Percentiles rank a stretch among this genome's conserved stretches.
These are phyloP conservation scores for Willowsia nigromaculata DNA, from an alignment of 2,888 invertebrate genomes.

Conservation along the genomic window DNA sequence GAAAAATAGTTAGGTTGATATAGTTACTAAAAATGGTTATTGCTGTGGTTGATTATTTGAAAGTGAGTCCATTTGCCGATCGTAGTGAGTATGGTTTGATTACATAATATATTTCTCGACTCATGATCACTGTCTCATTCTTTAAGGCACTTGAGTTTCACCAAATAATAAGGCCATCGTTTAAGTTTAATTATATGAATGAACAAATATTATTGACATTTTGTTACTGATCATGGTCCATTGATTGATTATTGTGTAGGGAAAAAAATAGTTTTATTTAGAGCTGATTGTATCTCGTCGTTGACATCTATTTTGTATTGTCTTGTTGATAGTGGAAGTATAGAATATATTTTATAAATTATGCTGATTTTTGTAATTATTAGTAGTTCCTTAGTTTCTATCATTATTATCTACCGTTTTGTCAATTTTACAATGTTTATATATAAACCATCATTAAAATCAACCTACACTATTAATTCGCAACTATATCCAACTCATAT, in stretches of 20 bases:
- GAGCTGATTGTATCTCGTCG: constrained; percentile 16
- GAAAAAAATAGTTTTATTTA: neutral
- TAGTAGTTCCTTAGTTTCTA: neutral
- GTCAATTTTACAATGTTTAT: neutral
- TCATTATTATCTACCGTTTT: neutral
- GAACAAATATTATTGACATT: neutral
- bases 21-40: neutral
- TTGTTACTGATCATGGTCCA: neutral
- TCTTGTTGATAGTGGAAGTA: neutral
- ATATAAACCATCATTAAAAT: neutral
- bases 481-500: neutral
- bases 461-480: neutral
- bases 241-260: neutral
- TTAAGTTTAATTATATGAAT: neutral
- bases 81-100: neutral
- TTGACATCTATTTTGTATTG: constrained; percentile 12
- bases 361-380: neutral
- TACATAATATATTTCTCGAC: neutral
- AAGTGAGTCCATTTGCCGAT: constrained; percentile 26
- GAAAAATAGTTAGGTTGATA: neutral
- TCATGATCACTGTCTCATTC: neutral
- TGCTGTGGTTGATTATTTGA: neutral
- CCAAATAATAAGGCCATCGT: neutral
- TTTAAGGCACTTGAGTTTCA: neutral
- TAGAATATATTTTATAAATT: neutral